Conservation (phyloP, 2,113 vertebrate genomes). For the Tychaedon coryphoeus region DNA sequence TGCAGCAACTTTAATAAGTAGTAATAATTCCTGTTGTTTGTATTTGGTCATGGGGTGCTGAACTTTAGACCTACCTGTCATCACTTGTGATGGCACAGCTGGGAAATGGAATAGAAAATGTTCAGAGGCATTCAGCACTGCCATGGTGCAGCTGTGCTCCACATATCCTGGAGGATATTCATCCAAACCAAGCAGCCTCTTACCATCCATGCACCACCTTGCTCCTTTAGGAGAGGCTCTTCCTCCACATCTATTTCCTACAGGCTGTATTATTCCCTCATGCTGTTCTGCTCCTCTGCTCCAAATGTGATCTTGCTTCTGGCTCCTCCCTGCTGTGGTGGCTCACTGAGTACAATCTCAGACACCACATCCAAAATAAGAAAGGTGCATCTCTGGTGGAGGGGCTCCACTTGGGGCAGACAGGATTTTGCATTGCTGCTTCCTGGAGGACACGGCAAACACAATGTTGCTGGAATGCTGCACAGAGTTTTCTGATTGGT, state of each 20-base stretch:
- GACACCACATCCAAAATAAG: neutral
- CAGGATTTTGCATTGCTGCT: neutral
- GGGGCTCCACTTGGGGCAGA: neutral
- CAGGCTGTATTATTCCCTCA: neutral
- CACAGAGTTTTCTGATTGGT: neutral
- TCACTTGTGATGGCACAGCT: neutral
- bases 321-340: neutral
- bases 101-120: neutral
- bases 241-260: neutral
- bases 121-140: neutral
- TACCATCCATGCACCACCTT: neutral
- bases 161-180: neutral
- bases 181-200: neutral
- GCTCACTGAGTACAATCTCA: neutral
- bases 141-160: neutral
- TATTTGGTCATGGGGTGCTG: neutral
- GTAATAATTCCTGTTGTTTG: neutral
- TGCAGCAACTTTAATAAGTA: neutral
- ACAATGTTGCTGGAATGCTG: neutral
- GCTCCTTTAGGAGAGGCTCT: neutral
- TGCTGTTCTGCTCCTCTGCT: neutral
- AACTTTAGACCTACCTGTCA: neutral
- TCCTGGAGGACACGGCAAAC: neutral
- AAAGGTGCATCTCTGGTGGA: neutral
- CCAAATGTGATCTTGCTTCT: accelerated